Percentiles rank a stretch among this genome's conserved stretches.
Evolutionary conservation across 2,888 invertebrate genomes (phyloP).

Genomic region (Scrobipalpa atriplicella): DNA sequence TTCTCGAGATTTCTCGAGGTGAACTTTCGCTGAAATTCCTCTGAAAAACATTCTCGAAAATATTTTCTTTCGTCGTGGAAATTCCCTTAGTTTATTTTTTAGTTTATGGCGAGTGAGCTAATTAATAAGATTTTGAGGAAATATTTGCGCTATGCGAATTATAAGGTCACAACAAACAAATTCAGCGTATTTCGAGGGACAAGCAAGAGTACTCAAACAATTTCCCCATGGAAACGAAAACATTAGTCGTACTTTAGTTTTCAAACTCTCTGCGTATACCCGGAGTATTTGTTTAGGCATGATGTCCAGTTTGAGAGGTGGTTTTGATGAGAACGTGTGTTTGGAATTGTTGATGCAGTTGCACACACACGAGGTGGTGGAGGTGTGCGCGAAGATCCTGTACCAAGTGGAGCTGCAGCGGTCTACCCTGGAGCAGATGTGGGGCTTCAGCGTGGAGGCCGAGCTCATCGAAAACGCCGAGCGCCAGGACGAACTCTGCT

Average conservation of each 20-base stretch:
- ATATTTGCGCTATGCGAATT: background rate
- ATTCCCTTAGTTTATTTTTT: background rate
- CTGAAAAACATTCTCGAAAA: conserved; percentile 26
- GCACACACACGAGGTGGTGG: conserved; percentile 96
- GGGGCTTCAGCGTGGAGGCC: conserved; percentile 99
- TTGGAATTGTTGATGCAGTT: conserved; percentile 79
- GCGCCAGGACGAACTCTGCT: conserved; percentile 97
- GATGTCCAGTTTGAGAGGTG: background rate
- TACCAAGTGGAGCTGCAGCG: conserved; percentile 98
- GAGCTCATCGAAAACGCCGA: conserved; percentile 98
- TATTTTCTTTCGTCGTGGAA: conserved; percentile 14
- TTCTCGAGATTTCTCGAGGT: conserved; percentile 24
- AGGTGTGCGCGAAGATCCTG: conserved; percentile 97
- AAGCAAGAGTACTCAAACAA: background rate
- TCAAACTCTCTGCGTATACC: background rate
- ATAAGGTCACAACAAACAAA: background rate
- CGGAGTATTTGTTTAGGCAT: background rate
- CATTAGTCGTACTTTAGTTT: background rate
- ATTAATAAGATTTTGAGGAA: background rate
- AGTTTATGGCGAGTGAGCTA: background rate
- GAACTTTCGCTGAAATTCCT: conserved; percentile 29
- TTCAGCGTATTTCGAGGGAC: background rate
- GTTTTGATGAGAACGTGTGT: background rate
- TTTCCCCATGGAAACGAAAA: background rate
- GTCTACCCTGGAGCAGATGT: conserved; percentile 96